Conservation (phyloP, 1,140 invertebrate genomes). For the Pseudomyrmex concolor region DNA sequence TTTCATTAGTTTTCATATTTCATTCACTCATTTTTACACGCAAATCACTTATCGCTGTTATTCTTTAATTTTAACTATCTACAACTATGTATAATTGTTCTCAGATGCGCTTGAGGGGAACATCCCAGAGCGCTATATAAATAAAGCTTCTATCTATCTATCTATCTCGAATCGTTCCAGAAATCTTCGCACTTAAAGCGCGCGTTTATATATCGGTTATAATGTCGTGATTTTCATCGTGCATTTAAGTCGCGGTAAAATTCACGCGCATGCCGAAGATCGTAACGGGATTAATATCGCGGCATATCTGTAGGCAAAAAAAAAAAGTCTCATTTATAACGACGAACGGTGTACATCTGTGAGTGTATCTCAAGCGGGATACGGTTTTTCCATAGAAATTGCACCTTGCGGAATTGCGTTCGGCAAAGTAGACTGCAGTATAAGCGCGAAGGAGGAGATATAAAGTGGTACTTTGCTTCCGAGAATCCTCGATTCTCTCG, state of each 20-base stretch:
- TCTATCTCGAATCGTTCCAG: too few species aligned
- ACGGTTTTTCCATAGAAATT: conserved; percentile 66
- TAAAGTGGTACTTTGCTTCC: conserved; percentile 75
- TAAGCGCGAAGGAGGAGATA: conserved; percentile 67
- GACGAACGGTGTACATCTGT: conserved; percentile 42
- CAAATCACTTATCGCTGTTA: too few species aligned
- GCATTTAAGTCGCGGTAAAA: conserved; percentile 2
- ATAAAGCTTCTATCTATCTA: too few species aligned
- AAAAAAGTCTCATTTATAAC: conserved; percentile 52
- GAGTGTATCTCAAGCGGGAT: conserved; percentile 26
- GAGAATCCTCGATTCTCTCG: conserved; percentile 76
- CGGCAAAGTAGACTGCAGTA: conserved; percentile 62
- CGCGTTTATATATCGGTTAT: conserved; percentile 18
- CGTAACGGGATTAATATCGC: conserved; percentile 54
- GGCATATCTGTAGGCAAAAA: not conserved
- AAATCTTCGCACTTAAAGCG: too few species aligned
- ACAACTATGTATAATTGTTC: too few species aligned
- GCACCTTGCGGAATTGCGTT: conserved; percentile 65
- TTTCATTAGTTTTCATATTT: too few species aligned
- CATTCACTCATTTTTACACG: too few species aligned
- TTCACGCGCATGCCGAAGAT: not conserved
- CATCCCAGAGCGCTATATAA: too few species aligned
- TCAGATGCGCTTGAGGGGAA: too few species aligned
- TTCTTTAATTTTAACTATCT: too few species aligned
- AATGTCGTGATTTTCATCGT: not conserved